A percentile compares a stretch with the other conserved stretches of the same genome.
These are phyloP conservation scores for Rotaria magnacalcarata DNA, from an alignment of 2,888 invertebrate genomes.

Conservation along the genomic window DNA sequence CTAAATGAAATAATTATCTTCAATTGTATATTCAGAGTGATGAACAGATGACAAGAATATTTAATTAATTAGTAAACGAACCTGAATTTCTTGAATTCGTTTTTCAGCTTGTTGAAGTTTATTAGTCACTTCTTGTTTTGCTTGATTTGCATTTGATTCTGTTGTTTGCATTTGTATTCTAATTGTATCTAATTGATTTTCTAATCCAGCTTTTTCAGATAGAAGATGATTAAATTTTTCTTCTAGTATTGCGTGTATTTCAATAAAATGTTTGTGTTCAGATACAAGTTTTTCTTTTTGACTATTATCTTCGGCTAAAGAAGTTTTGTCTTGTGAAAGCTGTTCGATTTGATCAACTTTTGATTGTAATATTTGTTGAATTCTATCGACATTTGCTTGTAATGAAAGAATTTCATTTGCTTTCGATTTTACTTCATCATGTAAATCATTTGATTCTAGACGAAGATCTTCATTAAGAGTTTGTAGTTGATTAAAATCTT, in stretches of 20 bases:
- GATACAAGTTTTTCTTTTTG: neutral
- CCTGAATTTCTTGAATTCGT: neutral
- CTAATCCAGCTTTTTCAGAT: neutral
- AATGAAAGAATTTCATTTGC: neutral
- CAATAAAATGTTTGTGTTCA: neutral
- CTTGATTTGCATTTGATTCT: neutral
- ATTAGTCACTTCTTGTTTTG: neutral
- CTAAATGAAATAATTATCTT: no score
- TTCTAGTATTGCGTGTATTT: neutral
- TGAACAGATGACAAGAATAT: no score
- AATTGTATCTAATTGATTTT: neutral
- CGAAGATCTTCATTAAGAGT: neutral
- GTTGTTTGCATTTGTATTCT: neutral
- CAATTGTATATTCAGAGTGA: no score
- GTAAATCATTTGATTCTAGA: slow-evolving; percentile 3
- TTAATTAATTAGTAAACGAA: neutral
- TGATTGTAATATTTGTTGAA: neutral
- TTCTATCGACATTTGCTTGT: neutral
- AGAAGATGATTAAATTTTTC: neutral
- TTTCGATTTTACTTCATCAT: neutral
- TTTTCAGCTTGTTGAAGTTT: neutral
- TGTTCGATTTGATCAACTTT: neutral
- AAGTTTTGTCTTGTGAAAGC: neutral
- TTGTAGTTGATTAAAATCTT: neutral
- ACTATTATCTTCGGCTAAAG: neutral